Percentiles rank a stretch among this genome's conserved stretches.
Conservation (phyloP, 2,113 vertebrate genomes). For the Rhynchomys soricoides region DNA sequence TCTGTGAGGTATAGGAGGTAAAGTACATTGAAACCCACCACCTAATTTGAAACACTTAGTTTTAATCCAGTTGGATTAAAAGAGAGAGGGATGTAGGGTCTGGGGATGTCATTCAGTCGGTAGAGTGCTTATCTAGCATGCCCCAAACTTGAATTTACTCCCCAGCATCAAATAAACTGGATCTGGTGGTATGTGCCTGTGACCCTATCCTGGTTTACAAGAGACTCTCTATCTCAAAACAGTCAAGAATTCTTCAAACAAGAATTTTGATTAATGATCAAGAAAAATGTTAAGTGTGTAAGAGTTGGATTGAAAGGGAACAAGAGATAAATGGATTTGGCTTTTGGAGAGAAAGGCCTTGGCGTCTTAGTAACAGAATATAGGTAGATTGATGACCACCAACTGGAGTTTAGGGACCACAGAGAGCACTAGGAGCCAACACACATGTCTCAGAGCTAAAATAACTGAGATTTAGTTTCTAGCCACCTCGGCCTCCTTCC, state of each 20-base stretch:
- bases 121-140: background rate
- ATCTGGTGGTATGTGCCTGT: background rate
- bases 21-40: constrained; percentile 34
- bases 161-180: background rate
- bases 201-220: background rate
- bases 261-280: constrained; percentile 38
- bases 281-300: constrained; percentile 32
- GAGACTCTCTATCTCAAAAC: background rate
- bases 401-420: background rate
- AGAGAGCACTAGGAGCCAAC: constrained; percentile 4
- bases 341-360: constrained; percentile 3
- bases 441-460: constrained; percentile 13
- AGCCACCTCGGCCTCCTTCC: too few species aligned
- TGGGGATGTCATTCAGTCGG: background rate
- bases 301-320: constrained; percentile 20
- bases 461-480: background rate
- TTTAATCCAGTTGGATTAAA: background rate
- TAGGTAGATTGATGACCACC: background rate
- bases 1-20: background rate
- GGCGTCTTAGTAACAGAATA: background rate
- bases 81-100: background rate
- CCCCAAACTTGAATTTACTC: background rate
- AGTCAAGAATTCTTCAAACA: background rate
- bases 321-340: background rate
- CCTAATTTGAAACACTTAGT: constrained; percentile 22